These are phyloP conservation scores for Ceratosolen fusciceps DNA, from an alignment of 1,140 invertebrate genomes.

Conservation along the genomic window DNA sequence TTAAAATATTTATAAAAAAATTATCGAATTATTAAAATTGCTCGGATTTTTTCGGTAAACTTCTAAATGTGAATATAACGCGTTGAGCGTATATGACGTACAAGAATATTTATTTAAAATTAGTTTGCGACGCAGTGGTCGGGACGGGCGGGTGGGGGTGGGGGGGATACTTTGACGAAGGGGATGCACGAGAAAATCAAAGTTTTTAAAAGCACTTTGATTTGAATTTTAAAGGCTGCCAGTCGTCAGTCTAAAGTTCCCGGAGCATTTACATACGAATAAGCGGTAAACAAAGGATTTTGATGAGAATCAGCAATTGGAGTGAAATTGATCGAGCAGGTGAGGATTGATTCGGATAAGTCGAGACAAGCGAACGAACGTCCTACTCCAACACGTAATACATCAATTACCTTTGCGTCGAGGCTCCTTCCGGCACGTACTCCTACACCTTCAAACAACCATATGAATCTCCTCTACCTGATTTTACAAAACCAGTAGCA, in stretches of 20 bases:
- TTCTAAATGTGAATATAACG: too few relatives aligned
- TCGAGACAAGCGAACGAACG: neutral
- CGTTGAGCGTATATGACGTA: too few relatives aligned
- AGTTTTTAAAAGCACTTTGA: too few relatives aligned
- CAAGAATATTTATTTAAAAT: too few relatives aligned
- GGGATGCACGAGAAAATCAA: too few relatives aligned
- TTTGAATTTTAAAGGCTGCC: neutral
- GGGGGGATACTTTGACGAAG: too few relatives aligned
- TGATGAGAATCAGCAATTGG: neutral
- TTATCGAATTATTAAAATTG: too few relatives aligned
- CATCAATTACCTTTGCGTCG: neutral
- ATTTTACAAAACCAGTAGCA: neutral
- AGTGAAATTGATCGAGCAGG: neutral
- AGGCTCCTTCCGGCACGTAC: neutral
- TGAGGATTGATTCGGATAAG: slow-evolving; percentile 18
- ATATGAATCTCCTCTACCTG: neutral
- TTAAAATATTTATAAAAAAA: too few relatives aligned
- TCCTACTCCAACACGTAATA: neutral
- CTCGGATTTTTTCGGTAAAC: too few relatives aligned
- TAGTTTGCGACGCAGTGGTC: too few relatives aligned
- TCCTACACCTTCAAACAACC: neutral
- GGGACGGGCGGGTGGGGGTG: too few relatives aligned
- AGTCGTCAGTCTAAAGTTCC: neutral
- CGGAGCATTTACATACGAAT: neutral
- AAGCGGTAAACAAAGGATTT: neutral